Evolutionary conservation across 1,140 invertebrate genomes (phyloP), one percentile per base, ranked within the genome.

Genomic region (Listronotus oregonensis): DNA sequence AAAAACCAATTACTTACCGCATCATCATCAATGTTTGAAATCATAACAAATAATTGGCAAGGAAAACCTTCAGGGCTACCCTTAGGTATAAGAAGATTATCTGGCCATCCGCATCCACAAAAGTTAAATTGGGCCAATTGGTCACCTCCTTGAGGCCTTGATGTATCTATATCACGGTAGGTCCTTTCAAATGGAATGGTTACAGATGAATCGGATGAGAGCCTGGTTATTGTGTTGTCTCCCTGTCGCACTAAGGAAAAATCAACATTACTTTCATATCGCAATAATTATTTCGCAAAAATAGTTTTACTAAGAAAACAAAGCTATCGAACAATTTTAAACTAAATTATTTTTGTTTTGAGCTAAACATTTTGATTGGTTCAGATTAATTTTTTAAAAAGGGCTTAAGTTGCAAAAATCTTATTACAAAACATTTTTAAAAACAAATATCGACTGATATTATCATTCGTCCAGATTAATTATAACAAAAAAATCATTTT

Each of bases 81-180:
- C 77, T 88, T 90, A 0, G 92, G 88, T 21, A 93, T 75, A 1
- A 95, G 82, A 87, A 94, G 87, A 75, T 95, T 91, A 47, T 93
- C 86, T 1, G 93, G 93, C 91, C 91, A 94, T 46, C 92, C 92
- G 76, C 92, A 94, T 37, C 92, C 91, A 77, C 92, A 94, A 82
- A 90, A 91, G 76, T 90, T 89, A 78, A 88, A 90, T 71, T 85
- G 81, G 0, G 82, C 82, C 34, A 85, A 81, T 1, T 81, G 75
- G 3, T 83, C 73, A 0, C 77, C 73, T 6, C 83, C 84, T 0
- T 79, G 78, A 3, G 86, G 86, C 10, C 64, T 81, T 51, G 78
- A 82, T 0, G 76, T 73, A 0, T 84, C 82, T 54, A 89, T 75
- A 71, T 85, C 83, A 8, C 87, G 82, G 85, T 89, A 90, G 0